These are phyloP conservation scores for Tolmerus cingulatus DNA, from an alignment of 2,888 invertebrate genomes.

Conservation along the genomic window DNA sequence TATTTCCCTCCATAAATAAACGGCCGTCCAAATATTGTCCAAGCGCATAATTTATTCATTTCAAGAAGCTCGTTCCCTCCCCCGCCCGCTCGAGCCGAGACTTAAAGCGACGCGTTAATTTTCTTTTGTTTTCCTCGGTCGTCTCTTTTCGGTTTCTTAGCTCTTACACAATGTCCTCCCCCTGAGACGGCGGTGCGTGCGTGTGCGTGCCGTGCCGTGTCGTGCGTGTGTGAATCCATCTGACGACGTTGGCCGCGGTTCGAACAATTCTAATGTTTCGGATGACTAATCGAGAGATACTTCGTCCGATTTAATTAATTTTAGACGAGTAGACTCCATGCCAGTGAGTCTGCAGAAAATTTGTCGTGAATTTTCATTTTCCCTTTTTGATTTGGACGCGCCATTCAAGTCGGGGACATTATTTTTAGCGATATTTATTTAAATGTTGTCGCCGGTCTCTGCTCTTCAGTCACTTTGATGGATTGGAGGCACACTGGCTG, in stretches of 20 bases:
- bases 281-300: conserved; percentile 37
- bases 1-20: conserved; percentile 43
- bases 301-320: conserved; percentile 40
- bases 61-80: conserved; percentile 14
- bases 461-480: neutral
- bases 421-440: neutral
- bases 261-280: conserved; percentile 21
- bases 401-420: neutral
- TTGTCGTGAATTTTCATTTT: conserved; percentile 5
- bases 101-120: conserved; percentile 2
- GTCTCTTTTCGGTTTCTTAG: neutral
- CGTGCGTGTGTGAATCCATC: neutral
- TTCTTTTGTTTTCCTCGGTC: conserved; percentile 3
- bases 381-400: neutral
- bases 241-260: neutral
- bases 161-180: conserved; percentile 13
- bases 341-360: conserved; percentile 39
- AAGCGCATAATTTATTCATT: conserved; percentile 45
- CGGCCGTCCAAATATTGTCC: conserved; percentile 42
- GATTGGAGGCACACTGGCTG: neutral
- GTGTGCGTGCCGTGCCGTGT: neutral
- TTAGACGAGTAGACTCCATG: conserved; percentile 42
- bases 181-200: neutral
- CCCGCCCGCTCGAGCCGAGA: neutral
- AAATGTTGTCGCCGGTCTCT: neutral